Evolutionary conservation across 1,140 invertebrate genomes (phyloP), one percentile per base, ranked within the genome.

Genomic region (Dermatophagoides farinae): DNA sequence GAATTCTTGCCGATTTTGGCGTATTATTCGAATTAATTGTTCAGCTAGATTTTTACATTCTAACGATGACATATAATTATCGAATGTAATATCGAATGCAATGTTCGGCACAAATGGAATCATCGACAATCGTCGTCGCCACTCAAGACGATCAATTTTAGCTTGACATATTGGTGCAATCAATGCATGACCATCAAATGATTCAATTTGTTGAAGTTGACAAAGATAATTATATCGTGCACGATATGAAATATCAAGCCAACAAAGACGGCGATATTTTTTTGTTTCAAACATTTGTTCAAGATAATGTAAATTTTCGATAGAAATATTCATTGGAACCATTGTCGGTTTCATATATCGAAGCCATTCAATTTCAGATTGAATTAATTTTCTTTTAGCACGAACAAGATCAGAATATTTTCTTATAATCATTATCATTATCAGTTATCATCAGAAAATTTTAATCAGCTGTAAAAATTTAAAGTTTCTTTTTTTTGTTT

Each of bases 11-110:
- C 23, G 47, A 25, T 60, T 60, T 10, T 4, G 31, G 14, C 50
- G 1, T 9, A 47, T 49, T 37, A 60, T 60, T 14, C 58, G 58
- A 47, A 31, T 16, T 44, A 60, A 51, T 40, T 60, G 58, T 52
- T 60, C 58, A 10, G 58, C 58, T 11, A 47, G 22, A 40, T 60
- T 60, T 37, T 60, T 60, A 47, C 58, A 60, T 25, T 60, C 58
- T 18, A 49, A n/a, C 2, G 16, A 49, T 18, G 58, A 60, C 58
- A 60, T 60, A 16, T 50, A n/a, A 47, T 50, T 37, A 44, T 60
- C 58, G 39, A 60, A 60, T 49, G 58, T 49, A 23, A 60, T 9
- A 23, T 60, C 58, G 23, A 60, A 60, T 16, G 22, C 20, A 18
- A 60, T 50, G 22, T 60, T 60, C 31, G 41, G 20, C n/a, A 55